These are phyloP conservation scores for Julus scandinavius DNA, from an alignment of 2,888 invertebrate genomes.

Conservation along the genomic window DNA sequence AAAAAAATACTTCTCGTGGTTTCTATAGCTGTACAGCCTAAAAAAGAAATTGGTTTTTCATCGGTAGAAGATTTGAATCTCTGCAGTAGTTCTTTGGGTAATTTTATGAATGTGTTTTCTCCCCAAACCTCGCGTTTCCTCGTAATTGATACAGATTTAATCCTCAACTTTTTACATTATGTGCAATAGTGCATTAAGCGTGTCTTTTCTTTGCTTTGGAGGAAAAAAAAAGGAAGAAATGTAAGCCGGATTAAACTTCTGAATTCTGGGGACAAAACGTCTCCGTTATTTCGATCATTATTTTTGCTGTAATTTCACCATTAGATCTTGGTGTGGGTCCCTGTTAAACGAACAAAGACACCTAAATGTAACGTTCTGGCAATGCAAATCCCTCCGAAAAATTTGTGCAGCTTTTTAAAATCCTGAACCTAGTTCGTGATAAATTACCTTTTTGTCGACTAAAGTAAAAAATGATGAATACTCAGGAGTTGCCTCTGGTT, in stretches of 20 bases:
- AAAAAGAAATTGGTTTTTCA: neutral
- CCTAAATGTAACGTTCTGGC: neutral
- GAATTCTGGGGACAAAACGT: neutral
- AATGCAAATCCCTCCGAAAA: neutral
- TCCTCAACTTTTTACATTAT: neutral
- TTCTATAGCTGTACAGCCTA: too few relatives aligned
- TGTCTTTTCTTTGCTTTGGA: neutral
- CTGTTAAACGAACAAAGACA: neutral
- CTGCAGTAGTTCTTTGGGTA: too few relatives aligned
- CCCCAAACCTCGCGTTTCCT: neutral
- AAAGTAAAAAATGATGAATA: neutral
- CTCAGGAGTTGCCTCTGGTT: neutral
- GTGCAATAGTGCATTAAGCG: slow-evolving; percentile 10
- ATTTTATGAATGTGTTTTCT: neutral
- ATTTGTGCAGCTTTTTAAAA: neutral
- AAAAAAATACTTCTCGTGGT: too few relatives aligned
- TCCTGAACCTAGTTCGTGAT: neutral
- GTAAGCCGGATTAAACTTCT: slow-evolving; percentile 2
- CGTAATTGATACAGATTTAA: neutral
- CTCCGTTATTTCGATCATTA: neutral
- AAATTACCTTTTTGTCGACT: slow-evolving; percentile 18
- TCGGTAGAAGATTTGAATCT: too few relatives aligned
- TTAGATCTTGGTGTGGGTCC: neutral
- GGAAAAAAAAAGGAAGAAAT: neutral
- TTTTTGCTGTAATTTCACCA: neutral